Conservation (phyloP, 1,140 invertebrate genomes). For the Adelges cooleyi region DNA sequence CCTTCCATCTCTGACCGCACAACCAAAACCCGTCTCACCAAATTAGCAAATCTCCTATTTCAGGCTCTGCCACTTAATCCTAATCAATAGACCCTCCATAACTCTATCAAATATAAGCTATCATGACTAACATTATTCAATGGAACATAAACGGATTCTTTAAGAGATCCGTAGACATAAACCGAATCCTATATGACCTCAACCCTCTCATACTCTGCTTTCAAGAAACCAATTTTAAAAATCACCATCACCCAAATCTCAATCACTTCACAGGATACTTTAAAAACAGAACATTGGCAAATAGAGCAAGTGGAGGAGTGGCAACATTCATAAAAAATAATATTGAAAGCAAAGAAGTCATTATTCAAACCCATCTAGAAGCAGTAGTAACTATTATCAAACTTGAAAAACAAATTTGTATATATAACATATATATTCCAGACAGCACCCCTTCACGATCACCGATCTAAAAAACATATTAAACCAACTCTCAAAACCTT, state of each 20-base stretch:
- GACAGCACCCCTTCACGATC: neutral
- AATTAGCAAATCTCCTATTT: neutral
- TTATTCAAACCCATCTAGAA: neutral
- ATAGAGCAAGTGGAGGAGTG: neutral
- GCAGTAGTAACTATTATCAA: neutral
- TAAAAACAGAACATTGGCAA: neutral
- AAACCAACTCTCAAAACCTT: neutral
- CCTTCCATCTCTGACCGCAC: neutral
- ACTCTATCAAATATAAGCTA: neutral
- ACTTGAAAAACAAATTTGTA: neutral
- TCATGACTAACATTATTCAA: neutral
- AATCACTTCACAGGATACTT: neutral
- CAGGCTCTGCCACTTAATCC: neutral
- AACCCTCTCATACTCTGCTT: neutral
- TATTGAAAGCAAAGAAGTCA: neutral
- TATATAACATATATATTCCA: slow-evolving; percentile 5
- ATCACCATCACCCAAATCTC: neutral
- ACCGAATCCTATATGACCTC: neutral
- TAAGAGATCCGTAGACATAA: neutral
- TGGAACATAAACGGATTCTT: neutral
- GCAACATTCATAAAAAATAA: neutral
- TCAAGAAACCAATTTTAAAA: neutral
- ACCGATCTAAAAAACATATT: neutral
- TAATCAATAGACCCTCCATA: neutral
- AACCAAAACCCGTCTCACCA: neutral